Percentiles rank a stretch among this genome's conserved stretches.
phyloP scores from a whole-genome alignment of 1,140 invertebrate genomes.

The Danaus melanippus region DNA sequence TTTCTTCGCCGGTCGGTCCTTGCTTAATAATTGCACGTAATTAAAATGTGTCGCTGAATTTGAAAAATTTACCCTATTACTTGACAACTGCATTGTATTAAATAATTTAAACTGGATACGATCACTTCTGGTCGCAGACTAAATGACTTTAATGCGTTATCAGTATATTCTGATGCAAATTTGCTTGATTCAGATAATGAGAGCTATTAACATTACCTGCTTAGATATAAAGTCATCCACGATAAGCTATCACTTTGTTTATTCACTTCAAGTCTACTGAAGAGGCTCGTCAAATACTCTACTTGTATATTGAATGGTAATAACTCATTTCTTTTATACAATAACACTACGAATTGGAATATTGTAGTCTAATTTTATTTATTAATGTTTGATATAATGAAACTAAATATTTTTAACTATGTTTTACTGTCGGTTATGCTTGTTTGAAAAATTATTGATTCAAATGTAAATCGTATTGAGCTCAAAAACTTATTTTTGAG shows the following conservation, averaged over 20 bases:
- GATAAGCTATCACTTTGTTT: constrained; percentile 47
- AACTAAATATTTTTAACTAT: too few species aligned
- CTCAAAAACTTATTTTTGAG: too few species aligned
- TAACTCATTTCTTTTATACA: too few species aligned
- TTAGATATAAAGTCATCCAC: constrained; percentile 41
- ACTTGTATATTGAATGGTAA: too few species aligned
- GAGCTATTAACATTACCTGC: constrained; percentile 21
- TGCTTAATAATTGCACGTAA: constrained; percentile 52
- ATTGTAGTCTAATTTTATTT: too few species aligned
- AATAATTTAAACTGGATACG: constrained; percentile 6
- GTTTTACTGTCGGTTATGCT: too few species aligned
- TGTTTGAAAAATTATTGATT: too few species aligned
- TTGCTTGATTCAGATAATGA: constrained; percentile 51
- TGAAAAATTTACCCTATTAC: constrained; percentile 56
- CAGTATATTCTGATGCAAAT: constrained; percentile 36
- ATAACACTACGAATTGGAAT: too few species aligned
- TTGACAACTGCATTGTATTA: constrained; percentile 49
- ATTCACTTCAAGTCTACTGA: constrained; percentile 30
- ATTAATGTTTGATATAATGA: too few species aligned
- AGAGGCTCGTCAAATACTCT: not conserved
- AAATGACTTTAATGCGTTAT: too few species aligned
- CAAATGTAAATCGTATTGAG: too few species aligned
- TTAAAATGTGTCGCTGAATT: constrained; percentile 50
- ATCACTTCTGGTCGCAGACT: too few species aligned
- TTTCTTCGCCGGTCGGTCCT: constrained; percentile 37